phyloP scores from a whole-genome alignment of 2,797 vertebrate species.

The Amniataba percoides region DNA sequence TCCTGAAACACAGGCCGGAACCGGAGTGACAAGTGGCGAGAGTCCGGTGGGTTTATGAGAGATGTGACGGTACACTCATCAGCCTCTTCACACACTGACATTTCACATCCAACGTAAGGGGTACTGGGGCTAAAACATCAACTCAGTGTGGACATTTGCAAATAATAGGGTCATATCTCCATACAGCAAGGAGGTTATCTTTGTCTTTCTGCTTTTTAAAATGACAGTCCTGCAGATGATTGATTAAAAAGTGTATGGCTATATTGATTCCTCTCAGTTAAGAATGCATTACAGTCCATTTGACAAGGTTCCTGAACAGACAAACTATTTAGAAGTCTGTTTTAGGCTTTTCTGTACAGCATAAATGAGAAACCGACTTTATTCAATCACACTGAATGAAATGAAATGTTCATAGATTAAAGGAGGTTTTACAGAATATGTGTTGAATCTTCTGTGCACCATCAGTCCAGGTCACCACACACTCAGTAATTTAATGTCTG shows the following conservation, averaged over 20 bases:
- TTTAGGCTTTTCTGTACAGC: background rate
- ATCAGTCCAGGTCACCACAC: background rate
- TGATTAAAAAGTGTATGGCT: background rate
- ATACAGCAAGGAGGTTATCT: background rate
- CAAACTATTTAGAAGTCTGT: background rate
- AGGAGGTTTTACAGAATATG: background rate
- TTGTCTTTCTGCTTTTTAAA: background rate
- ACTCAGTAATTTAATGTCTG: background rate
- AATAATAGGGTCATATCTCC: slow-evolving; percentile 11
- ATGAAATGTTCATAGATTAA: background rate
- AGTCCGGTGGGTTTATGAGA: background rate
- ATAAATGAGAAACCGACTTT: background rate
- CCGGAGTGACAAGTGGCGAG: background rate
- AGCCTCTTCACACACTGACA: slow-evolving; percentile 3
- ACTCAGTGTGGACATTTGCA: slow-evolving; percentile 8
- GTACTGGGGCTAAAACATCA: background rate
- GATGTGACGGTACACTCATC: background rate
- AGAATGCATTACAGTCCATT: background rate
- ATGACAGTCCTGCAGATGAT: background rate
- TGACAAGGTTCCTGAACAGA: background rate
- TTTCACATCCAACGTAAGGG: slow-evolving; percentile 27
- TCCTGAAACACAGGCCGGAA: slow-evolving; percentile 1
- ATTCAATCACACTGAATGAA: background rate
- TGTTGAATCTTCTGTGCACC: background rate
- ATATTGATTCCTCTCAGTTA: background rate